phyloP scores from a whole-genome alignment of 2,113 vertebrate genomes.

The Pipra filicauda region DNA sequence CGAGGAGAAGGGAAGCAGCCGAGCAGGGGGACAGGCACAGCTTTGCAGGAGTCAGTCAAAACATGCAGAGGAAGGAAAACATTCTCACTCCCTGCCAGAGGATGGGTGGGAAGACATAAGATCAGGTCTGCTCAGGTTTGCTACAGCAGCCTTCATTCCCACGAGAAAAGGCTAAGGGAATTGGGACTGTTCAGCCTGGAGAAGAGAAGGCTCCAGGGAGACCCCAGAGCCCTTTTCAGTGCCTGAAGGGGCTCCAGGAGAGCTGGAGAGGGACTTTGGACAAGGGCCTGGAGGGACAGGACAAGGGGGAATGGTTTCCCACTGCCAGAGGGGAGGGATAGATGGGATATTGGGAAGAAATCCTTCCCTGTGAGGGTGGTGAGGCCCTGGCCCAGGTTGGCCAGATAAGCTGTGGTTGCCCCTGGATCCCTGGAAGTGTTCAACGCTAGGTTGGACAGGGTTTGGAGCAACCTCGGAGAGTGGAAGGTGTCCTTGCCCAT shows the following conservation, averaged over 20 bases:
- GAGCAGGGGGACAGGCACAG: not conserved
- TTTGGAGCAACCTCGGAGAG: not conserved
- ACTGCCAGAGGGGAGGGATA: not conserved
- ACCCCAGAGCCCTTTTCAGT: fast-evolving
- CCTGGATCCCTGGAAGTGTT: not conserved
- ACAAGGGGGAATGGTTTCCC: not conserved
- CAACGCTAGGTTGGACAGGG: fast-evolving
- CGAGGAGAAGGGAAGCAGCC: not conserved
- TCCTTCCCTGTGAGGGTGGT: not conserved
- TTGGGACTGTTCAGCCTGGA: not conserved
- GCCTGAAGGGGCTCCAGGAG: not conserved
- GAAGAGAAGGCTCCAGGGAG: not conserved
- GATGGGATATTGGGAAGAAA: not conserved
- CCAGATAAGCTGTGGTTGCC: not conserved
- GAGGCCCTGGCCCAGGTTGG: not conserved
- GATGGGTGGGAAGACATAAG: not conserved
- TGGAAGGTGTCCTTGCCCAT: not conserved
- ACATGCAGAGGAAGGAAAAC: not conserved
- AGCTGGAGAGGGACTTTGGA: not conserved
- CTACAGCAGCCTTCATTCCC: not conserved
- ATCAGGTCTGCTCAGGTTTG: not conserved
- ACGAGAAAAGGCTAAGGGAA: not conserved
- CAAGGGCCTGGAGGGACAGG: not conserved
- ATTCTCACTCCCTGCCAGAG: not conserved
- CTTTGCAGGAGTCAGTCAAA: not conserved